Evolutionary conservation across 2,888 invertebrate species (phyloP), one percentile per base, ranked within the genome.

Genomic region (Rhagium mordax): DNA sequence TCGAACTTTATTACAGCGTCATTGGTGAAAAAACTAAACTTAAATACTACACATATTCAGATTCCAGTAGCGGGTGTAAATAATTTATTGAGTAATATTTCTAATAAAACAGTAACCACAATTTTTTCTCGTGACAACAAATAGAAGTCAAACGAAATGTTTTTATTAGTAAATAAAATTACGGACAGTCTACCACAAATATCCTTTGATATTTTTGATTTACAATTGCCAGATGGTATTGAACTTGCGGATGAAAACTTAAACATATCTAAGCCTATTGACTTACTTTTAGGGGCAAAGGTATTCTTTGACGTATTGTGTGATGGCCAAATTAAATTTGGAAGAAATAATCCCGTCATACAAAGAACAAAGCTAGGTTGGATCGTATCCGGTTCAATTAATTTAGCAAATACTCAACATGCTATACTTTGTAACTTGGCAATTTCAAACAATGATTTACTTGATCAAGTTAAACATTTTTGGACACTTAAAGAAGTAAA

Each of bases 311-410:
- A 47, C 6, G 18, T 68, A n/a, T 3, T 68, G 21, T 57, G 59
- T 13, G 15, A 10, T 0, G 65, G 51, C 1, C 51, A 49, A 15
- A 29, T 51, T n/a, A 47, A 59, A 48, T 2, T 24, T 15, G 24
- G 24, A 7, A 24, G n/a, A 59, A 57, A 68, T 15, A n/a, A 2
- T 0, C 57, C 68, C 5, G 27, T 68, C 6, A n/a, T 59, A 2
- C 57, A 68, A 59, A 20, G 59, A 24, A 59, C 57, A 5, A 68
- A 48, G 15, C 48, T 68, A 0, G 59, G 68, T n/a, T 68, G 68
- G 68, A 68, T 68, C 7, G 5, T 68, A 4, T 57, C 68, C 21
- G 57, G 57, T n/a, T 29, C 57, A 2, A 8, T 57, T 0, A n/a
- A n/a, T 29, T 27, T 57, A n/a, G 3, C 8, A 13, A 57, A 7